These are phyloP conservation scores for Alcedo quadribrachys DNA, from an alignment of 2,797 vertebrate genomes.

Conservation along the genomic window DNA sequence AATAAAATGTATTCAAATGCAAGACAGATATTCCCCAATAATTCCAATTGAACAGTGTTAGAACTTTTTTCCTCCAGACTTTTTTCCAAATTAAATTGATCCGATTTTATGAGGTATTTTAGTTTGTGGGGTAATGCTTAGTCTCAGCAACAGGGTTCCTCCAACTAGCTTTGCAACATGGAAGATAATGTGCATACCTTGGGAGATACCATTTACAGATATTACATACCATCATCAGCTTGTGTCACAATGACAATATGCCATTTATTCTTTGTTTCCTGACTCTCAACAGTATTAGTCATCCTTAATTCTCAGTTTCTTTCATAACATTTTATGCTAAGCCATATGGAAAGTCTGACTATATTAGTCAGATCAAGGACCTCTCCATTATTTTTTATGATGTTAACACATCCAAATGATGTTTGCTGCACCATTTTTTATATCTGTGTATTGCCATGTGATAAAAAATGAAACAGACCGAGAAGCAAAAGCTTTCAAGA, in stretches of 20 bases:
- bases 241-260: not conserved
- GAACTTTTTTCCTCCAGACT: not conserved
- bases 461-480: not conserved
- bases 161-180: not conserved
- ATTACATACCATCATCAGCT: too few species aligned
- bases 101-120: not conserved
- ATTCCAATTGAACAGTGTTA: not conserved
- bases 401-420: not conserved
- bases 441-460: not conserved
- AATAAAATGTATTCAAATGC: not conserved
- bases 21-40: not conserved
- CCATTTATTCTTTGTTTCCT: not conserved
- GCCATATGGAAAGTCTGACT: not conserved
- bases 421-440: not conserved
- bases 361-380: not conserved
- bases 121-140: not conserved
- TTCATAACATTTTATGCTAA: conserved; percentile 9
- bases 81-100: not conserved
- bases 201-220: not conserved
- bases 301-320: not conserved
- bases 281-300: not conserved
- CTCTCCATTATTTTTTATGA: not conserved
- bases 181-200: not conserved
- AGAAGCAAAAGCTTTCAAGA: not conserved
- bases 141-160: not conserved